Evolutionary conservation across 2,888 invertebrate genomes (phyloP).

Genomic region (Aspidiotus destructor): DNA sequence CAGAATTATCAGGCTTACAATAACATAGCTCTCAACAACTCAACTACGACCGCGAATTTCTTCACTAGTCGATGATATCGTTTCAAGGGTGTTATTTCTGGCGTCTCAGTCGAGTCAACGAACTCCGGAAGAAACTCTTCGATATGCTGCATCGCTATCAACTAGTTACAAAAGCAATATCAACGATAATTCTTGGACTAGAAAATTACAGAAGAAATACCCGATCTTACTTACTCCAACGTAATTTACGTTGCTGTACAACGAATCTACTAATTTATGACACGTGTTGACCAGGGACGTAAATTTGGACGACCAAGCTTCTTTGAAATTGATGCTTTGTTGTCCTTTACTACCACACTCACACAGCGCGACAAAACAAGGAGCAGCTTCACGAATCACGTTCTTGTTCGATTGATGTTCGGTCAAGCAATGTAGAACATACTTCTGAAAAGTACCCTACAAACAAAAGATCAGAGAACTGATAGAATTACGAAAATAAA

Average conservation of each 20-base stretch:
- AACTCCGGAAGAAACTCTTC: no score
- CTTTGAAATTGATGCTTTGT: slow-evolving; percentile 30
- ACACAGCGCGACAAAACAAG: slow-evolving; percentile 6
- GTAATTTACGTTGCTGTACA: slow-evolving; percentile 29
- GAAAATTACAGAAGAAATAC: no score
- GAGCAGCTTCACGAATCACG: slow-evolving; percentile 5
- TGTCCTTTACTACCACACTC: slow-evolving; percentile 31
- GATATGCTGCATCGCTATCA: no score
- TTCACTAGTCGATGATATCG: slow-evolving; percentile 30
- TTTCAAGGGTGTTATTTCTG: neutral
- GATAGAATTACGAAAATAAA: neutral
- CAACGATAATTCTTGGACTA: no score
- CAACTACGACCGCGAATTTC: slow-evolving; percentile 22
- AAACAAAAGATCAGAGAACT: neutral
- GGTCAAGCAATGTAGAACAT: slow-evolving; percentile 1
- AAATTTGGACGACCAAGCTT: slow-evolving; percentile 33
- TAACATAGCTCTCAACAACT: slow-evolving; percentile 33
- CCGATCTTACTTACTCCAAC: neutral
- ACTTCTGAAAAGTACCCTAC: slow-evolving; percentile 10
- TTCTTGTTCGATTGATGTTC: slow-evolving; percentile 8
- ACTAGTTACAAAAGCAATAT: no score
- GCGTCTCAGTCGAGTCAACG: no score
- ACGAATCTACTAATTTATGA: slow-evolving; percentile 31
- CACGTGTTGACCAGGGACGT: slow-evolving; percentile 21
- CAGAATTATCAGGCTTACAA: slow-evolving; percentile 26